Evolutionary conservation across 2,113 vertebrate genomes (phyloP).

Genomic region (Hypocryptadius cinnamomeus): DNA sequence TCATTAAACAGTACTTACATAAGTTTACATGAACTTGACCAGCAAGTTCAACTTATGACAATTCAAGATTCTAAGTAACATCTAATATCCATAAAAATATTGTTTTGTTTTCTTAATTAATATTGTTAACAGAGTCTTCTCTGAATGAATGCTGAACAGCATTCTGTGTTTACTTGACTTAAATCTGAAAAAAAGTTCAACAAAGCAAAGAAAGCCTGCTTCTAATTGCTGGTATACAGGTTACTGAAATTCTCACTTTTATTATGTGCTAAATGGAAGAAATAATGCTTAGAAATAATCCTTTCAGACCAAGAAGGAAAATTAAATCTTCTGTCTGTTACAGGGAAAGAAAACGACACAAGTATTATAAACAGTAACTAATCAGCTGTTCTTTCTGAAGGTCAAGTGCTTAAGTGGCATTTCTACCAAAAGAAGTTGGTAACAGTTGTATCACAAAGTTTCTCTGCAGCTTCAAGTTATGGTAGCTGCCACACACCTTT

Average conservation of each 20-base stretch:
- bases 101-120: not conserved
- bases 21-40: not conserved
- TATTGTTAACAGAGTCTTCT: not conserved
- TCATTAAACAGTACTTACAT: not conserved
- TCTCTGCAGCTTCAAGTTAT: not conserved
- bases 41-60: not conserved
- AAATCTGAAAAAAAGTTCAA: not conserved
- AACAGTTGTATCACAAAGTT: not conserved
- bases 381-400: not conserved
- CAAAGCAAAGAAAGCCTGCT: not conserved
- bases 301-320: not conserved
- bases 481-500: not conserved
- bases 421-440: not conserved
- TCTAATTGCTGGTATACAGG: not conserved
- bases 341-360: not conserved
- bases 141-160: not conserved
- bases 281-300: not conserved
- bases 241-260: not conserved
- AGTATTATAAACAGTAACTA: not conserved
- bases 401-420: not conserved
- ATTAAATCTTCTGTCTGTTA: not conserved
- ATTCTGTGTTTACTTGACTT: not conserved
- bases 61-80: not conserved
- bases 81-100: not conserved
- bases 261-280: not conserved